Evolutionary conservation across 2,797 vertebrate species (phyloP).

Genomic region (Enteromius paludinosus): DNA sequence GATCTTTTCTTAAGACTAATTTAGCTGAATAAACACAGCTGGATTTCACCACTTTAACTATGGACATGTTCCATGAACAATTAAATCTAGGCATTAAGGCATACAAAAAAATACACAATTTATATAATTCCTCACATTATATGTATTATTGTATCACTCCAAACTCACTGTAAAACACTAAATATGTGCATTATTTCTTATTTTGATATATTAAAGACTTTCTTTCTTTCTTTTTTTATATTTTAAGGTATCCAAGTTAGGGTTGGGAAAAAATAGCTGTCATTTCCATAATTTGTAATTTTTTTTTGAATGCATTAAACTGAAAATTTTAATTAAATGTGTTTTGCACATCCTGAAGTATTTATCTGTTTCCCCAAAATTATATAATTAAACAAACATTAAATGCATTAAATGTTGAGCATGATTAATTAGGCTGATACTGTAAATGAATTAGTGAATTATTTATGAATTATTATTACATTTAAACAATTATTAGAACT

Average conservation of each 20-base stretch:
- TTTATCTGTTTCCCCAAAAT: too few species aligned
- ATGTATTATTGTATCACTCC: not conserved
- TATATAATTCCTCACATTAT: not conserved
- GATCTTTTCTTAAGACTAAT: not conserved
- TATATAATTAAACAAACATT: not conserved
- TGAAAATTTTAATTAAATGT: too few species aligned
- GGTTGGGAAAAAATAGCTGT: too few species aligned
- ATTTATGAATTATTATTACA: not conserved
- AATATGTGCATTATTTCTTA: not conserved
- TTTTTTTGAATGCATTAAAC: too few species aligned
- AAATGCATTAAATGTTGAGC: not conserved
- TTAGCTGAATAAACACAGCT: not conserved
- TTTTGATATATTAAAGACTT: not conserved
- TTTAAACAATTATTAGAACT: not conserved
- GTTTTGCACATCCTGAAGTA: not conserved
- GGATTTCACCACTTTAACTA: not conserved
- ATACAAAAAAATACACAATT: not conserved
- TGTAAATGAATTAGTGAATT: too few species aligned
- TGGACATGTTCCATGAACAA: not conserved
- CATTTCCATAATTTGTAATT: too few species aligned
- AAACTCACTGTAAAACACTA: not conserved
- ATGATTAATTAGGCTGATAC: not conserved
- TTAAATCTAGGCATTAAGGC: not conserved
- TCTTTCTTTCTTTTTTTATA: too few species aligned
- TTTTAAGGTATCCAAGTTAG: too few species aligned